Evolutionary conservation across 2,113 vertebrate genomes (phyloP).

Genomic region (Malurus alboscapulatus): DNA sequence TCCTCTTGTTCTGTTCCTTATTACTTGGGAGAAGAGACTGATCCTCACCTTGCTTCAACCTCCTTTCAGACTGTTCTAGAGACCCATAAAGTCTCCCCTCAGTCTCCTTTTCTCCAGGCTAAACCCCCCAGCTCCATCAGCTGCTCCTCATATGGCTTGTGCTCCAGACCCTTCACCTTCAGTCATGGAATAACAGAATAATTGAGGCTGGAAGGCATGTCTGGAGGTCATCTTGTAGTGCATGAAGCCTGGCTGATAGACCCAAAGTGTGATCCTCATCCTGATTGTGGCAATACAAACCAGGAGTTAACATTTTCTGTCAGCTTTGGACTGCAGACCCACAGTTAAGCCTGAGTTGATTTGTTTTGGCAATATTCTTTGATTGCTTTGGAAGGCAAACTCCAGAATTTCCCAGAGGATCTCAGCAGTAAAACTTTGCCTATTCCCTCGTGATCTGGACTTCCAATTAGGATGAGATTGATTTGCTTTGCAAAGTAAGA

Average conservation of each 20-base stretch:
- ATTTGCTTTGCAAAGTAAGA: neutral
- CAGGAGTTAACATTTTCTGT: neutral
- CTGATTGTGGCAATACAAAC: neutral
- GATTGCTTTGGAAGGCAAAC: neutral
- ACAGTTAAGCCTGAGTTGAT: neutral
- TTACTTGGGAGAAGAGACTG: neutral
- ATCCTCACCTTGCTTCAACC: neutral
- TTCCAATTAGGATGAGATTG: neutral
- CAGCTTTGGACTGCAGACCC: neutral
- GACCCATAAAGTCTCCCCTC: neutral
- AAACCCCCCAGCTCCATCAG: neutral
- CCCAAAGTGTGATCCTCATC: neutral
- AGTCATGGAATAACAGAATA: rapidly evolving
- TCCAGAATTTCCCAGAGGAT: neutral
- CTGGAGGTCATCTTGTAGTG: neutral
- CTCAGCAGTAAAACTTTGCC: neutral
- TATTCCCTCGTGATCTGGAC: neutral
- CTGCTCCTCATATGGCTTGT: neutral
- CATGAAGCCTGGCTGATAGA: neutral
- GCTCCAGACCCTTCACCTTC: neutral
- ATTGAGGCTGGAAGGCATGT: neutral
- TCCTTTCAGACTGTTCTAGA: neutral
- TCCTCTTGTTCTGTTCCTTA: neutral
- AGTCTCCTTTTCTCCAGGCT: neutral
- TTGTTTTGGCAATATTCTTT: neutral